Conservation (phyloP, 2,113 vertebrate species). For the Noctilio leporinus region DNA sequence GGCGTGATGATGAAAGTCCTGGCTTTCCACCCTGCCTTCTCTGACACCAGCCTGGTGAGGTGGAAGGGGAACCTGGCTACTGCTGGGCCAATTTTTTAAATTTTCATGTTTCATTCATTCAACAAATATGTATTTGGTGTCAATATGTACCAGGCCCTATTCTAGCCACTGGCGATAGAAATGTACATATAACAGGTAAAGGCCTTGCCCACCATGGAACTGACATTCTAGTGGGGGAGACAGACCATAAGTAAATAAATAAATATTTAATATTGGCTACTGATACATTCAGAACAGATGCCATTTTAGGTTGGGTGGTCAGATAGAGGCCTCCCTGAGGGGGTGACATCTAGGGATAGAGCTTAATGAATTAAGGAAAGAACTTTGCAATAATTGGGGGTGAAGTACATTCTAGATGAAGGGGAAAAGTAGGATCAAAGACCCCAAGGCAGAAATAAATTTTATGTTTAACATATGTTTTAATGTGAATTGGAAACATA, state of each 20-base stretch:
- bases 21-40: neutral
- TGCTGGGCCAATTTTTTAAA: neutral
- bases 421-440: neutral
- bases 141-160: neutral
- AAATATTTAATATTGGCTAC: slow-evolving; percentile 23
- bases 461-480: slow-evolving; percentile 21
- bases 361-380: neutral
- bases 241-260: neutral
- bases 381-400: neutral
- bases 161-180: neutral
- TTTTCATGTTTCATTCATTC: slow-evolving; percentile 1
- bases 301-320: neutral
- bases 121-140: slow-evolving; percentile 6
- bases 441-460: neutral
- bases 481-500: neutral
- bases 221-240: neutral
- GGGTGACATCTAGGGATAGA: neutral
- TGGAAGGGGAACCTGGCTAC: neutral
- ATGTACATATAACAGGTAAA: slow-evolving; percentile 21
- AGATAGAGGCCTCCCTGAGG: slow-evolving; percentile 9
- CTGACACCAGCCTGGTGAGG: neutral
- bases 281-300: neutral
- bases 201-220: neutral
- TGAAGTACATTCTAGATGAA: slow-evolving; percentile 36
- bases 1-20: neutral